Conservation (phyloP, 1,140 invertebrate genomes). For the Drosophila orosa region DNA sequence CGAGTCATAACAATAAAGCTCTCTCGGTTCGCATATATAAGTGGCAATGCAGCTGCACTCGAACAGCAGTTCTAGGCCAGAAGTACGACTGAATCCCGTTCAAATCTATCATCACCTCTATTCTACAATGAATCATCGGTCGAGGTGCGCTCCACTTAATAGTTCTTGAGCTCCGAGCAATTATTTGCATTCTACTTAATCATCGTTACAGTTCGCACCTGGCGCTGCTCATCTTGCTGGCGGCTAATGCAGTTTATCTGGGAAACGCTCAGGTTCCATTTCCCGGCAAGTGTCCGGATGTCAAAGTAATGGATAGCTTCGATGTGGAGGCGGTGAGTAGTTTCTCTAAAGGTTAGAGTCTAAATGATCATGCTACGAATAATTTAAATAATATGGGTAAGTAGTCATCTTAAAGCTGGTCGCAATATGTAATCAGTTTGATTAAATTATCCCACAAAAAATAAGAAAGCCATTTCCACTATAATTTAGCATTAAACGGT, state of each 20-base stretch:
- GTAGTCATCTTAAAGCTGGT: background rate
- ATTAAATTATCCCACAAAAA: background rate
- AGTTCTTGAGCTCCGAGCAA: background rate
- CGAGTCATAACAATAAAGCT: conserved; percentile 46
- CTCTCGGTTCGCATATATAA: conserved; percentile 52
- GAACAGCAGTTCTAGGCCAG: conserved; percentile 50
- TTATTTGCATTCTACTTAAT: conserved; percentile 3
- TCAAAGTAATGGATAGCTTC: conserved; percentile 87
- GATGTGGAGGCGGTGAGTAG: conserved; percentile 85
- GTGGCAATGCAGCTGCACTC: conserved; percentile 48
- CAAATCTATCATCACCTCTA: background rate
- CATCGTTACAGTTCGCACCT: conserved; percentile 32
- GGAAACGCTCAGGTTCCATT: conserved; percentile 87
- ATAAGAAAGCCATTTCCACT: background rate
- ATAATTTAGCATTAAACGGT: background rate
- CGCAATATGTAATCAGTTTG: background rate
- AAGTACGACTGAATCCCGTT: conserved; percentile 21
- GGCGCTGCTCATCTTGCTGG: conserved; percentile 39
- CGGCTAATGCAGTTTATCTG: conserved; percentile 20
- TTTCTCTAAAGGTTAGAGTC: too few species aligned
- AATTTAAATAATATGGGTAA: background rate
- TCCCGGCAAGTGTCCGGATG: conserved; percentile 87
- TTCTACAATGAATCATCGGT: conserved; percentile 34
- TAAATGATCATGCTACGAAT: conserved; percentile 1
- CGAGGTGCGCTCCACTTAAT: conserved; percentile 9